Percentiles rank a stretch among this genome's conserved stretches.
phyloP scores from a whole-genome alignment of 1,140 invertebrate species.

The Apis cerana region DNA sequence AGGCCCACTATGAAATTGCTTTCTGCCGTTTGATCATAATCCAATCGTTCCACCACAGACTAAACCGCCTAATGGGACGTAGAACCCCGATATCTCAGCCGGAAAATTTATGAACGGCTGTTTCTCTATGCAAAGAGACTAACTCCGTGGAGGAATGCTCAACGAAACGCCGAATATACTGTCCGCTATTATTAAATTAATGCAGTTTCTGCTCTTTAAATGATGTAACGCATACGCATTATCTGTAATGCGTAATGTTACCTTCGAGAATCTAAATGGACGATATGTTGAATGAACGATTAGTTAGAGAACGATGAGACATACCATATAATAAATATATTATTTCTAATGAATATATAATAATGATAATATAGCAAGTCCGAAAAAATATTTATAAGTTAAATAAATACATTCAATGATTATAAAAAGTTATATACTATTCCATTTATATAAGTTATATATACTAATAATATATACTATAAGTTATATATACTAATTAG shows the following conservation, averaged over 20 bases:
- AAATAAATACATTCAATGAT: too few relatives aligned
- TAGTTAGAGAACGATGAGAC: too few relatives aligned
- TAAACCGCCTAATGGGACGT: slow-evolving; percentile 65
- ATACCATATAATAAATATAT: too few relatives aligned
- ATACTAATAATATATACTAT: too few relatives aligned
- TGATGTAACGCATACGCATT: slow-evolving; percentile 30
- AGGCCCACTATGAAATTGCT: slow-evolving; percentile 65
- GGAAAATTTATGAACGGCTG: slow-evolving; percentile 65
- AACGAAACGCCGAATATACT: not conserved
- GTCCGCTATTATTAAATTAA: slow-evolving; percentile 59
- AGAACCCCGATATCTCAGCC: slow-evolving; percentile 53
- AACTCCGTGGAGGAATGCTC: slow-evolving; percentile 46
- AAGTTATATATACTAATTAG: too few relatives aligned
- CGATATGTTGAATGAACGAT: too few relatives aligned
- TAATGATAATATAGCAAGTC: too few relatives aligned
- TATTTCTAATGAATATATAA: too few relatives aligned
- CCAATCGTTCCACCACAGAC: slow-evolving; percentile 63
- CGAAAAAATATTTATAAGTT: too few relatives aligned
- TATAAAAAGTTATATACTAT: too few relatives aligned
- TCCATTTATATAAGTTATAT: too few relatives aligned
- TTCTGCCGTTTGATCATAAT: slow-evolving; percentile 70
- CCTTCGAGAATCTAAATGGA: not conserved
- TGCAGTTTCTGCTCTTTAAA: slow-evolving; percentile 54
- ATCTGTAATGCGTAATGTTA: not conserved
- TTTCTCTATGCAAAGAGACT: slow-evolving; percentile 43